Conservation (phyloP, 2,888 invertebrate species). For the Hyppa rectilinea region DNA sequence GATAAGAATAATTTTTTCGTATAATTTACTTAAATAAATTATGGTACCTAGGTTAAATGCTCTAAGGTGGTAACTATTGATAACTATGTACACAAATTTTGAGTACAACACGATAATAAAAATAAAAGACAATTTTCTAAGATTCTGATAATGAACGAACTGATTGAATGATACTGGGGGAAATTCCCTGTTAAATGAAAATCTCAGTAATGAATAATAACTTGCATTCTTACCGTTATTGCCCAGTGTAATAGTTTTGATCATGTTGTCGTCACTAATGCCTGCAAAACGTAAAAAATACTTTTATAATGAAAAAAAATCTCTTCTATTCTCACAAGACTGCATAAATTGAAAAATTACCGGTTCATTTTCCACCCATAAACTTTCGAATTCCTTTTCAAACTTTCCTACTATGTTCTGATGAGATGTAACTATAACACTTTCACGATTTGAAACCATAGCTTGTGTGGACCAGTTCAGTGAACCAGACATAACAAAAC, state of each 20-base stretch:
- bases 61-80: too few species aligned
- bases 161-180: background rate
- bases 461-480: constrained; percentile 95
- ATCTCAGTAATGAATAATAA: background rate
- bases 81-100: background rate
- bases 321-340: background rate
- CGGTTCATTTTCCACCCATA: constrained; percentile 91
- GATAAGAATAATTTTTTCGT: background rate
- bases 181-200: background rate
- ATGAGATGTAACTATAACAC: constrained; percentile 92
- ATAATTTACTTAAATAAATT: background rate
- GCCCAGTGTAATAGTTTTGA: constrained; percentile 22
- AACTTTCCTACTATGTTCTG: constrained; percentile 89
- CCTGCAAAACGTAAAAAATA: constrained; percentile 72
- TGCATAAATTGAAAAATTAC: constrained; percentile 66
- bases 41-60: too few species aligned
- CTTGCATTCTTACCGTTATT: constrained; percentile 10
- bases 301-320: background rate
- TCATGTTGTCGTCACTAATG: constrained; percentile 61
- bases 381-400: constrained; percentile 91
- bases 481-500: constrained; percentile 93
- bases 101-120: background rate
- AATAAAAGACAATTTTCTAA: too few species aligned
- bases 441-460: constrained; percentile 93
- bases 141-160: constrained; percentile 12